Evolutionary conservation across 2,797 vertebrate genomes (phyloP).

Genomic region (Aeoliscus strigatus): DNA sequence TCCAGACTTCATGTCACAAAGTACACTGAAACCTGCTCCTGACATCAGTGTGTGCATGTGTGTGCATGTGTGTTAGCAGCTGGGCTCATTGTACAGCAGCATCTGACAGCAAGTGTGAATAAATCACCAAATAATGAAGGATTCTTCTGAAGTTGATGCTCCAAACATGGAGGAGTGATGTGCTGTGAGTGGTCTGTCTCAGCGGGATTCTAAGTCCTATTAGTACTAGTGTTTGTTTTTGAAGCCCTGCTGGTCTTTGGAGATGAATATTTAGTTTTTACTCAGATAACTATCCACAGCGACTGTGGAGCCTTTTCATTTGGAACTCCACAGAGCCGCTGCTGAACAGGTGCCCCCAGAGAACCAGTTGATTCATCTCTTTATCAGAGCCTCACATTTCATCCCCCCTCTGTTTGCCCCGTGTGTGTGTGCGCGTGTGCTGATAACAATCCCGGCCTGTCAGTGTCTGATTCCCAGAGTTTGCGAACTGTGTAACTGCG

Average conservation of each 20-base stretch:
- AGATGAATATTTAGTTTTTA: slow-evolving; percentile 57
- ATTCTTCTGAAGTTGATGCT: slow-evolving; percentile 22
- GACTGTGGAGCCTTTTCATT: slow-evolving; percentile 53
- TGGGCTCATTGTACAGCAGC: too few relatives aligned
- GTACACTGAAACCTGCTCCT: too few relatives aligned
- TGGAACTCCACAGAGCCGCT: slow-evolving; percentile 46
- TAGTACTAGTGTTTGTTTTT: slow-evolving; percentile 47
- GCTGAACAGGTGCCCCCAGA: slow-evolving; percentile 49
- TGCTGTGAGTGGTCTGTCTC: slow-evolving; percentile 55
- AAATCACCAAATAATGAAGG: slow-evolving; percentile 23
- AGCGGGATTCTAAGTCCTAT: slow-evolving; percentile 48
- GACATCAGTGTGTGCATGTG: too few relatives aligned
- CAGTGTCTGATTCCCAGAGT: too few relatives aligned
- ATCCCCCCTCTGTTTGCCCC: slow-evolving; percentile 5
- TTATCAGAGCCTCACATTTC: slow-evolving; percentile 29
- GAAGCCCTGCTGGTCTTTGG: slow-evolving; percentile 50
- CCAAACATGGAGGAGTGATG: slow-evolving; percentile 47
- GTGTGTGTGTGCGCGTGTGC: slow-evolving; percentile 1
- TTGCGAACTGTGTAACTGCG: too few relatives aligned
- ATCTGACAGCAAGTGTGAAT: too few relatives aligned
- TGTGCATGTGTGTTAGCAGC: too few relatives aligned
- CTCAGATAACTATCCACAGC: slow-evolving; percentile 51
- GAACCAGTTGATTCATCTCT: slow-evolving; percentile 45
- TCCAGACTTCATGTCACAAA: too few relatives aligned
- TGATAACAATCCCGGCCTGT: too few relatives aligned